Base-by-base conservation (phyloP, 2,888 invertebrate genomes). In the Ptychoptera contaminata region DNA sequence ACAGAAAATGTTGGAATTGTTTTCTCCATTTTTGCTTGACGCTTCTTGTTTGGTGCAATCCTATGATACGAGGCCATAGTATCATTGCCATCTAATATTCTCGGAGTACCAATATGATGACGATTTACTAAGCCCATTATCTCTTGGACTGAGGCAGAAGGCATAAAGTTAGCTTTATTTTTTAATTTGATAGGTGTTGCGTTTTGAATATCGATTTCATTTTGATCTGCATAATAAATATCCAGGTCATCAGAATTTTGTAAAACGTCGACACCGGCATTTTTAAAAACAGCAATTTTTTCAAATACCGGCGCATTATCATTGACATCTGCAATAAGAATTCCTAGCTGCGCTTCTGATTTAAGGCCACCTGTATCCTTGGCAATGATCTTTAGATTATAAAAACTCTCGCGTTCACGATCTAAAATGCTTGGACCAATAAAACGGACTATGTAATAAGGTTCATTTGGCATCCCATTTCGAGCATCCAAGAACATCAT, bases 241-340 rank as follows among this genome's bases (percentile, higher is more conserved):
- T 69, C 70, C 53, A 68, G 67, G 37, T 73, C 73, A 46, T 76
- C 74, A 14, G 62, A 59, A 47, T 73, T 69, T 56, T 81, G 79
- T 2, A 78, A 57, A 30, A 84, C 70, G 47, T 77, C 74, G 16
- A 82, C 67, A 8, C 73, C 76, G 51, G 79, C 76, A 45, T 79
- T 77, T 42, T 78, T 70, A 5, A 79, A 75, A 34, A 86, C 74
- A 1, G 76, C 69, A 52, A 86, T 76, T 56, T 82, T 76, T 45
- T 73, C 73, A 53, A 82, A 83, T 42, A 68, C 68, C 0, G 86
- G 86, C 11, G 74, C 58, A 59, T 87, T 87, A 57, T 90, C 90
- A 56, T 91, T 91, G 56, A 79, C 79, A 58, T 91, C 91, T 5
- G 77, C 71, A 16, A 90, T 65, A 1, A 67, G 69, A 38, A 91